Percentiles rank a stretch among this genome's conserved stretches.
Conservation (phyloP, 1,140 invertebrate species). For the Nomia melanderi region DNA sequence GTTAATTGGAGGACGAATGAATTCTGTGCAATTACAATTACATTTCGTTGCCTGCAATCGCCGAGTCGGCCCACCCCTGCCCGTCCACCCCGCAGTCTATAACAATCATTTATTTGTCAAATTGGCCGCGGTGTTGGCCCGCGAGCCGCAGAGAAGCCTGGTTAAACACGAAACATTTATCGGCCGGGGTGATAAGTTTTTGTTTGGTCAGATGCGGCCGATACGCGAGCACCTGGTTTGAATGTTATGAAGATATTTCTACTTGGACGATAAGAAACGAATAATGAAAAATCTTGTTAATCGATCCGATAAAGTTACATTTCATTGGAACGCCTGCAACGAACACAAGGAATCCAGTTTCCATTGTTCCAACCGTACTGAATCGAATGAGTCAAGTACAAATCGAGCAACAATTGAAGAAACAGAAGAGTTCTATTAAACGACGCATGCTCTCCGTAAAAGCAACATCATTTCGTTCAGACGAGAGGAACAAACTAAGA, state of each 20-base stretch:
- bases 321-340: too few species aligned
- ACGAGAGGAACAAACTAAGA: too few species aligned
- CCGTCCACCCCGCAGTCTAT: slow-evolving; percentile 16
- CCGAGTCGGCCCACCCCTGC: background rate
- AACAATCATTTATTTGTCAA: slow-evolving; percentile 46
- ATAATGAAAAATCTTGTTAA: background rate
- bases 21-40: slow-evolving; percentile 52
- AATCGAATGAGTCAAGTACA: too few species aligned
- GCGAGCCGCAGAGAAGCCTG: background rate
- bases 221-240: background rate
- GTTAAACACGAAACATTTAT: slow-evolving; percentile 41
- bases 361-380: too few species aligned
- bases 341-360: too few species aligned
- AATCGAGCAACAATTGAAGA: too few species aligned
- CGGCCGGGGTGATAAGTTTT: slow-evolving; percentile 21
- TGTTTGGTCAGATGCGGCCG: slow-evolving; percentile 8
- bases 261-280: background rate
- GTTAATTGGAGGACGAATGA: slow-evolving; percentile 62
- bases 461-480: too few species aligned
- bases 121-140: slow-evolving; percentile 17
- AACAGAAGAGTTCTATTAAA: too few species aligned
- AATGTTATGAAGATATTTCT: background rate
- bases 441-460: too few species aligned
- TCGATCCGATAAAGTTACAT: background rate
- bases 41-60: slow-evolving; percentile 28